These are phyloP conservation scores for Corythoichthys haematopterus DNA, from an alignment of 2,113 vertebrate genomes.

Conservation along the genomic window DNA sequence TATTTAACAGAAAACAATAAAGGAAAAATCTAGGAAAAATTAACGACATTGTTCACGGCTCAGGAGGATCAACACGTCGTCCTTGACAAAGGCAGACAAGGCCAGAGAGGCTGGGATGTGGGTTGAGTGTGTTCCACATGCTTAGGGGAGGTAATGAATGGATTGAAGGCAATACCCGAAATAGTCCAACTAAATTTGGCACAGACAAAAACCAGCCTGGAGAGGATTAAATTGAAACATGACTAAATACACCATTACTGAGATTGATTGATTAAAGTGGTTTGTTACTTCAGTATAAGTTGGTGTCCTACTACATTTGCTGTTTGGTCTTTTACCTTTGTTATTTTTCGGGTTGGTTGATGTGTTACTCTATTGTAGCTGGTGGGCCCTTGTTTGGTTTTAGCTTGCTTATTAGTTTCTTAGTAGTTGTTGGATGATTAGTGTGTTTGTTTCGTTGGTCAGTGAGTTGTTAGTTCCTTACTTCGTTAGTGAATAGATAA, in stretches of 20 bases:
- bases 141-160: background rate
- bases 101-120: conserved; percentile 21
- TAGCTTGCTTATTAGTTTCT: no score
- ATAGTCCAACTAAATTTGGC: background rate
- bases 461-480: no score
- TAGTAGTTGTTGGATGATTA: no score
- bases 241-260: background rate
- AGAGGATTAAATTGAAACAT: background rate
- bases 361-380: no score
- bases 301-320: background rate
- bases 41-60: conserved; percentile 73
- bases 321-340: no score
- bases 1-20: background rate
- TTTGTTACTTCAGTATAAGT: background rate
- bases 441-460: no score
- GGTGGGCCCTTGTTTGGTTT: no score
- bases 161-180: background rate
- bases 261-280: background rate
- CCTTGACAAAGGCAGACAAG: conserved; percentile 63
- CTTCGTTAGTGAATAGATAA: background rate
- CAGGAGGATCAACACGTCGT: conserved; percentile 60
- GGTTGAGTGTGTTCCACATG: background rate
- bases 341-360: no score
- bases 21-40: background rate
- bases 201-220: background rate